Conservation (phyloP, 2,113 vertebrate species). For the Sylvia atricapilla region DNA sequence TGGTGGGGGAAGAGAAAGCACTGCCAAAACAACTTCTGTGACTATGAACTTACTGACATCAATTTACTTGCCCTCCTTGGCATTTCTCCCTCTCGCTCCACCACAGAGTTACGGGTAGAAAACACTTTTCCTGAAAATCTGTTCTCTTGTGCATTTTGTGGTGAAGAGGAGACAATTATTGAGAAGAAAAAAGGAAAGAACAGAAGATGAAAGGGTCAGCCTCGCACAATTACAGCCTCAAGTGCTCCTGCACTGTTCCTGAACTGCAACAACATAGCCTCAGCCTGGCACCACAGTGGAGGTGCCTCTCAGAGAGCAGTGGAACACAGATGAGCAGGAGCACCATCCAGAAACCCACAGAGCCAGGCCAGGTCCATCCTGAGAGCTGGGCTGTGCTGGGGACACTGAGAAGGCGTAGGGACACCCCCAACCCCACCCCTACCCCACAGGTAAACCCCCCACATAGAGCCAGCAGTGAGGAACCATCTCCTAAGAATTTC, state of each 20-base stretch:
- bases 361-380: neutral
- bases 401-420: neutral
- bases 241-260: neutral
- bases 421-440: neutral
- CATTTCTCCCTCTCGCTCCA: neutral
- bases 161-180: neutral
- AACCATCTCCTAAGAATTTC: neutral
- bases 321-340: neutral
- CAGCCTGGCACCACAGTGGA: neutral
- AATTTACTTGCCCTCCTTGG: neutral
- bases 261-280: neutral
- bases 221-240: neutral
- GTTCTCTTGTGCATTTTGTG: neutral
- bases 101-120: neutral
- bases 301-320: neutral
- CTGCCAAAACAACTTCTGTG: neutral
- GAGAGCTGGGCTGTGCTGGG: neutral
- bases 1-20: neutral
- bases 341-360: neutral
- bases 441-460: rapidly evolving
- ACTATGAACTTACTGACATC: neutral
- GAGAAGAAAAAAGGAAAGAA: conserved; percentile 18
- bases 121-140: conserved; percentile 3
- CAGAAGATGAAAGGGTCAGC: conserved; percentile 26
- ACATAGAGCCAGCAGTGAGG: neutral